phyloP scores from a whole-genome alignment of 1,140 invertebrate genomes.

The Bilobella aurantiaca region DNA sequence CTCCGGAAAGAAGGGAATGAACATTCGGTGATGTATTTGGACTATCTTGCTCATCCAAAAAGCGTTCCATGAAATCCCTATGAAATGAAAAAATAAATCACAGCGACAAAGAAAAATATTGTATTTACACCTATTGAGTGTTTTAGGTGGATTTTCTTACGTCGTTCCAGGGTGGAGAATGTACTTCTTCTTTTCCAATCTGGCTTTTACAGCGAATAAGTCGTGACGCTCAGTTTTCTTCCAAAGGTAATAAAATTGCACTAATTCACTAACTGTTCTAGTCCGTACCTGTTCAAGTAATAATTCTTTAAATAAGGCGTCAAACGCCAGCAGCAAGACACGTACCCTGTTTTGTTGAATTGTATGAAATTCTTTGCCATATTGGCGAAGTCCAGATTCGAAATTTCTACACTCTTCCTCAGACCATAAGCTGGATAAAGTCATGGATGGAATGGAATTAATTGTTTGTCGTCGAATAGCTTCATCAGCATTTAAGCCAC shows the following conservation, averaged over 20 bases:
- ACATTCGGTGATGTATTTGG: constrained; percentile 47
- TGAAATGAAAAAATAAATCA: constrained; percentile 29
- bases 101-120: constrained; percentile 7
- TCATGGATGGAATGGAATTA: constrained; percentile 50
- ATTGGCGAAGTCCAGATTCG: constrained; percentile 80
- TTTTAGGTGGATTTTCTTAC: constrained; percentile 42
- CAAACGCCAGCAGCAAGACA: background rate
- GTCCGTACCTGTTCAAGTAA: constrained; percentile 59
- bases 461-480: constrained; percentile 72
- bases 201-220: constrained; percentile 70
- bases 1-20: constrained; percentile 53
- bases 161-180: constrained; percentile 66
- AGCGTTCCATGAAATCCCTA: constrained; percentile 78
- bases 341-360: constrained; percentile 81
- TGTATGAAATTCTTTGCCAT: constrained; percentile 91
- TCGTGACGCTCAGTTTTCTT: constrained; percentile 97
- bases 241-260: constrained; percentile 98
- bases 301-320: no score
- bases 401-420: constrained; percentile 96
- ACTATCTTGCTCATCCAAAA: constrained; percentile 67
- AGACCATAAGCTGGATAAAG: constrained; percentile 80
- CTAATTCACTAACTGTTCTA: constrained; percentile 87
- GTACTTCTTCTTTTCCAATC: constrained; percentile 79
- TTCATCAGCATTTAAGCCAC: constrained; percentile 88
- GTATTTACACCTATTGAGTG: no score